These are phyloP conservation scores for Lasioglossum lativentre DNA, from an alignment of 2,888 invertebrate genomes.

Conservation along the genomic window DNA sequence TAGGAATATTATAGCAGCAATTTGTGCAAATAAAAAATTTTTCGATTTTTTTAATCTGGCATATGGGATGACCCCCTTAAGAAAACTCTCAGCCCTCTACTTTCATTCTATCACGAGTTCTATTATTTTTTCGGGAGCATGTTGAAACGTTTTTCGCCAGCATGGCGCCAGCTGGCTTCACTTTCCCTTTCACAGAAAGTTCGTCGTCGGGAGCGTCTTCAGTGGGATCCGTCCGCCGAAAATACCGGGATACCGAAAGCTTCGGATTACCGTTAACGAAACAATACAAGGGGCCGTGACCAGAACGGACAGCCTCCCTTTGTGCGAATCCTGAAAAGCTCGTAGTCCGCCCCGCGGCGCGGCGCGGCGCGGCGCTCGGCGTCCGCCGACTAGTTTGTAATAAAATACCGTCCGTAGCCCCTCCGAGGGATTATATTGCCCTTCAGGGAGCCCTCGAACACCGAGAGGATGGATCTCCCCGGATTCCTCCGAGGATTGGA, in stretches of 20 bases:
- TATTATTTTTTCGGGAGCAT: background rate
- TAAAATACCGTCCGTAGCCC: conserved; percentile 67
- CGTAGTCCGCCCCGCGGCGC: conserved; percentile 20
- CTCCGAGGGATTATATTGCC: conserved; percentile 64
- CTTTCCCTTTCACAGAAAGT: background rate
- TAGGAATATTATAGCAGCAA: no score
- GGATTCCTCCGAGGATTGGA: conserved; percentile 48
- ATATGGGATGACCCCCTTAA: no score
- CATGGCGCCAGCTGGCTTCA: background rate
- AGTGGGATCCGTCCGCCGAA: conserved; percentile 55
- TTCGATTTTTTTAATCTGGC: no score
- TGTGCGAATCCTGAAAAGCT: conserved; percentile 50
- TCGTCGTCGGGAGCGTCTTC: conserved; percentile 33
- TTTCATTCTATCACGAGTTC: background rate
- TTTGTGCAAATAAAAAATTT: no score
- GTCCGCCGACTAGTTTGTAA: conserved; percentile 58
- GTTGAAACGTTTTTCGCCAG: background rate
- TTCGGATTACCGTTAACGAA: conserved; percentile 72
- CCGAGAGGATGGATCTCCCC: conserved; percentile 39
- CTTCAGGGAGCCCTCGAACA: conserved; percentile 39
- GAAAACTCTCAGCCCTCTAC: background rate
- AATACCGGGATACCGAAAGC: conserved; percentile 58
- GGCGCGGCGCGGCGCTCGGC: conserved; percentile 22
- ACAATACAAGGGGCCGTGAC: conserved; percentile 58
- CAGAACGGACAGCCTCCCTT: conserved; percentile 46